Conservation (phyloP, 2,113 vertebrate species). For the Polyodon spathula region DNA sequence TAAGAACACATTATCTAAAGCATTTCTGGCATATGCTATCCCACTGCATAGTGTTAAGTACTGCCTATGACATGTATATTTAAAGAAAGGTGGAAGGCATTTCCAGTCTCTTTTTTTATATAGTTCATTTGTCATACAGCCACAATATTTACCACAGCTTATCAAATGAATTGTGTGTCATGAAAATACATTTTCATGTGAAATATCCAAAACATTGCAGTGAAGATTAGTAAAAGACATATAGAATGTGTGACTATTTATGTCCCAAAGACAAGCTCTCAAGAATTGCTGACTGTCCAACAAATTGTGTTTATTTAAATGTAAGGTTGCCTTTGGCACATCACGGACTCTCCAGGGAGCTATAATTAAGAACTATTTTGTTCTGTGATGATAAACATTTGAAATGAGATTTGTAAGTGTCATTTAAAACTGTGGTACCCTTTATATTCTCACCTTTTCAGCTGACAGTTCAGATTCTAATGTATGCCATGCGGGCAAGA, state of each 20-base stretch:
- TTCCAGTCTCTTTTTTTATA: no score
- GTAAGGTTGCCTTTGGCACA: slow-evolving; percentile 11
- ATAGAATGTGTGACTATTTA: slow-evolving; percentile 6
- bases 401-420: not conserved
- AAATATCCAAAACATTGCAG: not conserved
- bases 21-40: no score
- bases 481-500: not conserved
- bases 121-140: no score
- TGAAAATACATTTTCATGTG: slow-evolving; percentile 1
- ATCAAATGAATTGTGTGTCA: not conserved
- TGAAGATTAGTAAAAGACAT: not conserved
- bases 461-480: not conserved
- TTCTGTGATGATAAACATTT: not conserved
- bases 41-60: no score
- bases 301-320: slow-evolving; percentile 6
- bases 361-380: not conserved
- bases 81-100: no score
- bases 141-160: no score
- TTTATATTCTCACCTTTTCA: not conserved
- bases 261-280: not conserved
- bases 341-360: not conserved
- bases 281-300: not conserved
- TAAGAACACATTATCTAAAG: no score
- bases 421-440: not conserved
- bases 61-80: no score